phyloP scores from a whole-genome alignment of 2,113 vertebrate species.

The Marmota flaviventris region DNA sequence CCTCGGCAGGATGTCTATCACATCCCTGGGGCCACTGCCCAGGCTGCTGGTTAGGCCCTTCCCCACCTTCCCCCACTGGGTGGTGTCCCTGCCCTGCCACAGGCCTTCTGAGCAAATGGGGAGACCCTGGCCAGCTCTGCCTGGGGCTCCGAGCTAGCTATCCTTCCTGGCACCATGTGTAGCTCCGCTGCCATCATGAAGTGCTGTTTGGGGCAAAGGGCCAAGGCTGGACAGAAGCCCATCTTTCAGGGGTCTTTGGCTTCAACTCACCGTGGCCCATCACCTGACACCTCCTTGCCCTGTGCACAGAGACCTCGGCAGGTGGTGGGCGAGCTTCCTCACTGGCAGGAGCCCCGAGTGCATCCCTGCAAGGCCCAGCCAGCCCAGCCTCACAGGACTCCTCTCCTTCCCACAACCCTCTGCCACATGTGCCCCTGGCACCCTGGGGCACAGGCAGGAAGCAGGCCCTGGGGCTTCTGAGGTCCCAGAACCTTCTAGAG shows the following conservation, averaged over 20 bases:
- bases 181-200: fast-evolving
- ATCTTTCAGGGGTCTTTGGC: background rate
- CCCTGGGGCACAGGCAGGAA: background rate
- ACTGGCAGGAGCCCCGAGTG: fast-evolving
- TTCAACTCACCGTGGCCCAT: fast-evolving
- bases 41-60: background rate
- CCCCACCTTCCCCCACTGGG: background rate
- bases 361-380: fast-evolving
- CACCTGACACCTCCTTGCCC: too few species aligned
- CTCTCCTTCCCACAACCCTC: background rate
- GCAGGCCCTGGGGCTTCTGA: background rate
- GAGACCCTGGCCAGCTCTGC: background rate
- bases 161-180: fast-evolving
- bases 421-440: background rate
- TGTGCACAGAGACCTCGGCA: fast-evolving
- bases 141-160: background rate
- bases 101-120: background rate
- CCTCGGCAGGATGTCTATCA: background rate
- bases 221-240: background rate
- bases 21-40: background rate
- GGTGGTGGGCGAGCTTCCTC: background rate
- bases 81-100: fast-evolving
- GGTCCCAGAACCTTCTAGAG: background rate
- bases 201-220: background rate
- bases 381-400: background rate